These are phyloP conservation scores for Julus scanicus DNA, from an alignment of 2,888 invertebrate genomes.

Conservation along the genomic window DNA sequence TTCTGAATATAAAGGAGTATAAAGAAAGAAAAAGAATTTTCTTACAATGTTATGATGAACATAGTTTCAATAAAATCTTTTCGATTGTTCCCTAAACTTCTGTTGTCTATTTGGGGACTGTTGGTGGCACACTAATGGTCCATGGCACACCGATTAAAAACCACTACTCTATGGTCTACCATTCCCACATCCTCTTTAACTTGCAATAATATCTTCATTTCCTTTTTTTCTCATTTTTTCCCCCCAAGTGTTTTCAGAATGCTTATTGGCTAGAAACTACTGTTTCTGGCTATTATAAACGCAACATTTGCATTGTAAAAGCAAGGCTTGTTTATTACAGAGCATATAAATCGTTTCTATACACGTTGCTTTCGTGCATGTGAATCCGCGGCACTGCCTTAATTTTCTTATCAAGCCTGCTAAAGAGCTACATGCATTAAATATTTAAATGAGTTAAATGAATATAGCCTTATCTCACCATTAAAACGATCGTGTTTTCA, in stretches of 20 bases:
- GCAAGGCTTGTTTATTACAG: background rate
- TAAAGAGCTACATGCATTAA: slow-evolving; percentile 26
- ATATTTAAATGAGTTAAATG: slow-evolving; percentile 33
- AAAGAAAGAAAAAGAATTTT: no score
- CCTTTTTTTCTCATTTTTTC: background rate
- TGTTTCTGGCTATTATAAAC: slow-evolving; percentile 5
- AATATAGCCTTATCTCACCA: slow-evolving; percentile 20
- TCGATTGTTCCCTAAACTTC: no score
- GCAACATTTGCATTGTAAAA: slow-evolving; percentile 25
- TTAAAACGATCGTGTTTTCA: slow-evolving; percentile 33
- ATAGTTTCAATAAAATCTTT: no score
- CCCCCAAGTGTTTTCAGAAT: background rate
- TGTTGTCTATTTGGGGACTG: no score
- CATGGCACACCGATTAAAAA: no score
- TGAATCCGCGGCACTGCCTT: background rate
- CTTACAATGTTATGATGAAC: no score
- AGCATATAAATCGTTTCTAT: background rate
- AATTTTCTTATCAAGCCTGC: slow-evolving; percentile 20
- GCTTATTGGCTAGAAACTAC: background rate
- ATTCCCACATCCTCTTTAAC: background rate
- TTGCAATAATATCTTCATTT: background rate
- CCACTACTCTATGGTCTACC: background rate
- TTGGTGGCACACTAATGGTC: no score
- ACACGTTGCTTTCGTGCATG: background rate
- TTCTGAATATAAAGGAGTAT: no score